Evolutionary conservation across 1,140 invertebrate genomes (phyloP).

Genomic region (Portunus trituberculatus): DNA sequence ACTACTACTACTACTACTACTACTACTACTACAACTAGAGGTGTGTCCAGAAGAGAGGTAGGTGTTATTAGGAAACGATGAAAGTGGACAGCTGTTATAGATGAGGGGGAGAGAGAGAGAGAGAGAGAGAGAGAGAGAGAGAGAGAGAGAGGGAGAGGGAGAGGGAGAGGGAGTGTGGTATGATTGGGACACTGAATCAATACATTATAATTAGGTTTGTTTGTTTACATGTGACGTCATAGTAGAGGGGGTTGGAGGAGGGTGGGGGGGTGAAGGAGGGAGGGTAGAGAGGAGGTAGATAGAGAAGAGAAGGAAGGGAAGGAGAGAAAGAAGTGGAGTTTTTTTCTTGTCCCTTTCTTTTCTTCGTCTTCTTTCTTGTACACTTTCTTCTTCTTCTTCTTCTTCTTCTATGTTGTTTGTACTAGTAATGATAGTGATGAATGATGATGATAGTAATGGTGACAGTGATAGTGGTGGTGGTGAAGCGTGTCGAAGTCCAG

Average conservation of each 20-base stretch:
- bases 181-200: not conserved
- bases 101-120: not conserved
- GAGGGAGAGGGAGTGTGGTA: not conserved
- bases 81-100: not conserved
- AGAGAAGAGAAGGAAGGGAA: not conserved
- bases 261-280: not conserved
- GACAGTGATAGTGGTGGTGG: not conserved
- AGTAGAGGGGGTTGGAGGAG: not conserved
- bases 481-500: not conserved
- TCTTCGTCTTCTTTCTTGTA: not conserved
- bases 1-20: not conserved
- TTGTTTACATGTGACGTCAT: not conserved
- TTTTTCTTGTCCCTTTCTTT: not conserved
- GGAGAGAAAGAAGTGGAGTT: not conserved
- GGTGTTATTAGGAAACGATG: not conserved
- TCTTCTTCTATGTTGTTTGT: not conserved
- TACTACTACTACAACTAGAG: not conserved
- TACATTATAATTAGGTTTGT: not conserved
- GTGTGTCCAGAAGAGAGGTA: not conserved
- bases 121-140: not conserved
- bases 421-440: not conserved
- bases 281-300: not conserved
- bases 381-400: not conserved
- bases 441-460: not conserved
- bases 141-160: not conserved